Base-by-base conservation (phyloP, 2,888 invertebrate genomes). In the Caenorhabditis sulstoni region DNA sequence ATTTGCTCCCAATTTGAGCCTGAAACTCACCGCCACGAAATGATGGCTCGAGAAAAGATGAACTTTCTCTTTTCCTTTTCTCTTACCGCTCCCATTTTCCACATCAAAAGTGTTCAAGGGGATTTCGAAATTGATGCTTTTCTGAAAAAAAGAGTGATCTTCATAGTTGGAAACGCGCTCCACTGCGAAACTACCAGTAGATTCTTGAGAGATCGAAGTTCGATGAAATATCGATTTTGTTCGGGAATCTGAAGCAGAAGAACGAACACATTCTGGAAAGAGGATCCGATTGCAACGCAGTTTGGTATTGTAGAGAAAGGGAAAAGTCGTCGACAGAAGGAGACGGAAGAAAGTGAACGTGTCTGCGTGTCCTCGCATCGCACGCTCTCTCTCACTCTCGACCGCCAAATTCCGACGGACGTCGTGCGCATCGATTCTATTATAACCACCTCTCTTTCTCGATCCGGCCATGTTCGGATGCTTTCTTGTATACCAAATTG, bases 231-330 rank as follows among this genome's bases (percentile, higher is more conserved):
- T 5, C 55, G 58, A 8, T 64, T 49, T n/a, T 64, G 47, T n/a
- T 71, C 59, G 0, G 53, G 47, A 3, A 71, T 39, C 16, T 70
- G 64, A 5, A 81, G 71, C 9, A 83, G 78, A 0, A 81, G 70
- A 8, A 83, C 58, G 68, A 83, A 83, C 1, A 64, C 59, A n/a
- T 78, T 74, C 84, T 84, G 79, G 39, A 82, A 82, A 47, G 29
- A 29, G 7, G 29, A 29, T 29, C 7, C 4, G 22, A 35, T 29
- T 29, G 29, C 29, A 29, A 29, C 29, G 29, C 29, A 7, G 29
- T 29, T n/a, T 29, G 29, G 29, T 29, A 5, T 29, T 29, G 29
- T 29, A 29, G 29, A 29, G 29, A 29, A 29, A 29, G 29, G 4
- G 29, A 29, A 29, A 29, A 29, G 29, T 5, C 29, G 29, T 7